Percentiles rank a stretch among this genome's conserved stretches.
These are phyloP conservation scores for Theristicus caerulescens DNA, from an alignment of 2,113 vertebrate genomes.

Conservation along the genomic window DNA sequence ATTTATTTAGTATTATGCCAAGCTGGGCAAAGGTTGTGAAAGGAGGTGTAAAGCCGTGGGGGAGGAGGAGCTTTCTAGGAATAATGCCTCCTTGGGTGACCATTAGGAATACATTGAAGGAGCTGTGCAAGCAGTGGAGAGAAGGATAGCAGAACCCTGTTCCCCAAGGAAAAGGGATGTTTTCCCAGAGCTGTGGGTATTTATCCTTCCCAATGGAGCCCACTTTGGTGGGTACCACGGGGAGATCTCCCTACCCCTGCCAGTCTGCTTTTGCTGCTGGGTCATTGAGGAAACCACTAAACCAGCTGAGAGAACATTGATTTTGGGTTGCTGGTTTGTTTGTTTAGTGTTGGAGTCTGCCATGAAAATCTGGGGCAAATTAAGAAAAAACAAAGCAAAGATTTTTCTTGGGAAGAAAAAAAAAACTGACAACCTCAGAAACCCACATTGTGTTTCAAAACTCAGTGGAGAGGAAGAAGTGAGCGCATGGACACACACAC, in stretches of 20 bases:
- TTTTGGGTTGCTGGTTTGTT: background rate
- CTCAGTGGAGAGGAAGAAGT: background rate
- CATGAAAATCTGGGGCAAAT: slow-evolving; percentile 35
- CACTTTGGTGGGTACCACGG: background rate
- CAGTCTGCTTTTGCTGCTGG: background rate
- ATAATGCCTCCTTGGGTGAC: background rate
- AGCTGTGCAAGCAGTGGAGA: fast-evolving
- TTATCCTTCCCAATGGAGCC: background rate
- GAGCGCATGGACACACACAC: background rate
- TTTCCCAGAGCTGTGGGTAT: background rate
- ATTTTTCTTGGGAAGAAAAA: background rate
- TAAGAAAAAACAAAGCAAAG: slow-evolving; percentile 18
- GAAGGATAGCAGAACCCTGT: background rate
- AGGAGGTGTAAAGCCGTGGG: background rate
- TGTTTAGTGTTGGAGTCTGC: background rate
- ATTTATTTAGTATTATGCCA: background rate
- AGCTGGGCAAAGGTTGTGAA: background rate
- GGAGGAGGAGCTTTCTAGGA: slow-evolving; percentile 6
- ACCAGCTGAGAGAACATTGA: background rate
- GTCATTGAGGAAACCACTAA: slow-evolving; percentile 9
- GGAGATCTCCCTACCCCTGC: background rate
- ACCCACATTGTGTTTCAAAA: background rate
- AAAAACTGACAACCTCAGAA: background rate
- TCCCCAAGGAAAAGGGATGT: background rate
- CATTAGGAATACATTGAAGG: background rate